Percentiles rank a stretch among this genome's conserved stretches.
Evolutionary conservation across 2,888 invertebrate genomes (phyloP).

Genomic region (Hypsopygia costalis): DNA sequence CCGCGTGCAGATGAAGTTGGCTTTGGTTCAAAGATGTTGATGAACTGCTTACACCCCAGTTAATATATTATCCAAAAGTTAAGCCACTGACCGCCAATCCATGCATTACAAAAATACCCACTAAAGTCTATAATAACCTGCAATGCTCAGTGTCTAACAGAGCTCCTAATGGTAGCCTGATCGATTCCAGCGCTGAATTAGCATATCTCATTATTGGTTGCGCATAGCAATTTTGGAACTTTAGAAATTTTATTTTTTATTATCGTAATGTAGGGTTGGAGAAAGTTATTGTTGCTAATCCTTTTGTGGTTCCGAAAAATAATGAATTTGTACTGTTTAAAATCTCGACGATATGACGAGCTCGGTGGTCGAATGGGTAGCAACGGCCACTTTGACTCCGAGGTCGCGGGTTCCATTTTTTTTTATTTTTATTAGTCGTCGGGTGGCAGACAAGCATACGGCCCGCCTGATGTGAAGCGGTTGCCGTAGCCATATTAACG

Average conservation of each 20-base stretch:
- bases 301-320: conserved; percentile 14
- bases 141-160: conserved; percentile 46
- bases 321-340: no score
- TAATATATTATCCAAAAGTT: neutral
- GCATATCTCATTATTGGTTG: conserved; percentile 74
- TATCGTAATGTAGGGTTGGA: conserved; percentile 18
- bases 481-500: no score
- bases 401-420: no score
- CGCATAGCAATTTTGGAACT: conserved; percentile 4
- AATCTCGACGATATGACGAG: no score
- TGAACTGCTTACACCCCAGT: no score
- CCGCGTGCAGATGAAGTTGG: no score
- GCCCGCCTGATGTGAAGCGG: no score
- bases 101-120: neutral
- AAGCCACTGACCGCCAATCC: neutral
- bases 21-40: no score
- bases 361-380: no score
- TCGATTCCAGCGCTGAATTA: conserved; percentile 52
- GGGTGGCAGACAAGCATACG: no score
- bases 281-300: conserved; percentile 59
- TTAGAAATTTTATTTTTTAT: neutral
- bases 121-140: conserved; percentile 53
- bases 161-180: conserved; percentile 54
- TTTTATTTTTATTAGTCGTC: no score
- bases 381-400: no score